Evolutionary conservation across 2,888 invertebrate genomes (phyloP), one percentile per base, ranked within the genome.

Genomic region (Phytoseiulus persimilis): DNA sequence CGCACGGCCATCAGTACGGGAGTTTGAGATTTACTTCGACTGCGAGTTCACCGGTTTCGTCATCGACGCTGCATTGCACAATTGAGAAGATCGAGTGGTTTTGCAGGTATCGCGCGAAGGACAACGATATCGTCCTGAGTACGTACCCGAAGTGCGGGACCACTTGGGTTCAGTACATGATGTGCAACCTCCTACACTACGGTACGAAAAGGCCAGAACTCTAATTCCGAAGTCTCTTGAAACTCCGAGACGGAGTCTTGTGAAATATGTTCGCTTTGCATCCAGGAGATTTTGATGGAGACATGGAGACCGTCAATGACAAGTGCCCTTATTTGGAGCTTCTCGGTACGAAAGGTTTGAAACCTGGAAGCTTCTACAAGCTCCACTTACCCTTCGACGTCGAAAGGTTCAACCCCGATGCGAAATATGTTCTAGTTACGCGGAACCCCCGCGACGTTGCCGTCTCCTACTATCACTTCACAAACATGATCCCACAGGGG

Each of bases 141-240:
- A 83, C 83, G 1, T 83, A 83, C 28, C 83, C 83, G 31, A 83
- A 83, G 31, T 9, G 83, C 83, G 83, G 83, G 11, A 83, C 83
- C 83, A 83, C 83, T 28, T 83, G 83, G 83, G 33, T 33, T 2
- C 31, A 32, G 83, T 83, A 83, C 18, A 83, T 83, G 32, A 33
- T 83, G 31, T 32, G 83, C 83, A 83, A 83, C 28, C 83, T 83
- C 28, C 83, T 83, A 11, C 33, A 83, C 23, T 83, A 83, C 83
- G 83, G 83, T 83, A 28, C 39, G 39, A 9, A 39, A 9, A 39
- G 1, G 65, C 65, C 9, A 23, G 65, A 65, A 23, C 65, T 39
- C 9, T 39, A 9, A 9, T 6, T 3, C 5, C 9, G 3, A 6
- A 9, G 39, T 39, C 39, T 3, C 3, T 65, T 18, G 65, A 23